Conservation (phyloP, 2,797 vertebrate species). For the Enoplosus armatus region DNA sequence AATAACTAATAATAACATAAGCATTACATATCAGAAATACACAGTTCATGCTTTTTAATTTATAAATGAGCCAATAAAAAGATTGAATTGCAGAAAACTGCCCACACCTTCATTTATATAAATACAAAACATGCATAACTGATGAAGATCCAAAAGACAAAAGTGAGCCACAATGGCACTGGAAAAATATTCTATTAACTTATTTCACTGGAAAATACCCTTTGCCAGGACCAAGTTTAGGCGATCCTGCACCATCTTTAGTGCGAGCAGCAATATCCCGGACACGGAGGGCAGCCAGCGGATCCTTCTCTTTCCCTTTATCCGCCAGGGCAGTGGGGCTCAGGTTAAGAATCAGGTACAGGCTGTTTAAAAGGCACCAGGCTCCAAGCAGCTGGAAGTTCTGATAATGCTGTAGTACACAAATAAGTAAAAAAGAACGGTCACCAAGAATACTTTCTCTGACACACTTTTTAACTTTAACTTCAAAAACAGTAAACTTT, state of each 20-base stretch:
- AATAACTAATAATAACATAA: background rate
- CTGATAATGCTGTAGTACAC: conserved; percentile 92
- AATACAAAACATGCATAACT: background rate
- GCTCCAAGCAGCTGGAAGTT: conserved; percentile 98
- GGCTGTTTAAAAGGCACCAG: conserved; percentile 98
- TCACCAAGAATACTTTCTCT: background rate
- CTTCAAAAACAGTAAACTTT: background rate
- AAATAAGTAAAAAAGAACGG: background rate
- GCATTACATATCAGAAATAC: background rate
- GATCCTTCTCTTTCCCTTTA: conserved; percentile 99
- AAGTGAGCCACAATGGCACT: background rate
- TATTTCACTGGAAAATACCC: conserved; percentile 82
- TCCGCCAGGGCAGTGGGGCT: conserved; percentile 97
- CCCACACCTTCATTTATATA: background rate
- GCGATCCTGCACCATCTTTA: conserved; percentile 97
- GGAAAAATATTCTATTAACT: background rate
- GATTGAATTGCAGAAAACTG: background rate
- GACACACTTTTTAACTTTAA: background rate
- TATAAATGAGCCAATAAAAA: background rate
- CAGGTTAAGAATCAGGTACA: conserved; percentile 98
- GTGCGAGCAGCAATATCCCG: conserved; percentile 94
- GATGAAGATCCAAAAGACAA: background rate
- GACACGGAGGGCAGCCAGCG: conserved; percentile 95
- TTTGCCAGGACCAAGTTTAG: conserved; percentile 97
- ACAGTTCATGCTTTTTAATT: background rate